Percentiles rank a stretch among this genome's conserved stretches.
These are phyloP conservation scores for Hirundichthys speculiger DNA, from an alignment of 2,113 vertebrate genomes.

Conservation along the genomic window DNA sequence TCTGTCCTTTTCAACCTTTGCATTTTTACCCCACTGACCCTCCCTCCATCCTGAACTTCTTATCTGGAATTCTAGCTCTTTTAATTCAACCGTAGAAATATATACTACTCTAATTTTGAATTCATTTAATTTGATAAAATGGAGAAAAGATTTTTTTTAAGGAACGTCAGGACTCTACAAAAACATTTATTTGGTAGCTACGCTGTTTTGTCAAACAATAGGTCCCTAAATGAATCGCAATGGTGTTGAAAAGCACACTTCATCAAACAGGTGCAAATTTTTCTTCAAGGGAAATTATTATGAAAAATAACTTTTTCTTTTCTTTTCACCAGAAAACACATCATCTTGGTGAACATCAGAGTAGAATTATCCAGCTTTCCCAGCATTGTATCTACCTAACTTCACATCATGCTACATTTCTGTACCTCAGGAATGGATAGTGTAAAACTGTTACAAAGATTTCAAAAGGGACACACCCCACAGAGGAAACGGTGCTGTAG, in stretches of 20 bases:
- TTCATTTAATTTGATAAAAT: conserved; percentile 7
- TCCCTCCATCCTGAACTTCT: conserved; percentile 17
- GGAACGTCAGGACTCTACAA: conserved; percentile 2
- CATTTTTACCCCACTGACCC: conserved; percentile 60
- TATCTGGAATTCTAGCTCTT: conserved; percentile 9
- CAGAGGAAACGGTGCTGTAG: too few relatives aligned
- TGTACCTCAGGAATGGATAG: too few relatives aligned
- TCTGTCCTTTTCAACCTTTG: conserved; percentile 70
- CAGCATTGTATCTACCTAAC: too few relatives aligned
- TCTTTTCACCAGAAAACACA: too few relatives aligned
- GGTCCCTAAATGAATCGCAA: conserved; percentile 8
- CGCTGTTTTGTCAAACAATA: neutral
- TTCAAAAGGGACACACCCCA: too few relatives aligned
- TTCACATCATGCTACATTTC: too few relatives aligned
- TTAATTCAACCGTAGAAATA: conserved; percentile 4
- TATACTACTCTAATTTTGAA: neutral
- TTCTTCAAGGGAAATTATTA: too few relatives aligned
- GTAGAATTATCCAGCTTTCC: too few relatives aligned
- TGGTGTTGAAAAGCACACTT: conserved; percentile 8
- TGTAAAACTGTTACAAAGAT: too few relatives aligned
- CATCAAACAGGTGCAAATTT: neutral
- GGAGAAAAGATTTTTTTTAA: conserved; percentile 8
- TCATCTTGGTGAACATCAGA: too few relatives aligned
- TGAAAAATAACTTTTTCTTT: too few relatives aligned
- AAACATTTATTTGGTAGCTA: too few relatives aligned